These are phyloP conservation scores for Podabrus alpinus DNA, from an alignment of 2,888 invertebrate genomes.

Conservation along the genomic window DNA sequence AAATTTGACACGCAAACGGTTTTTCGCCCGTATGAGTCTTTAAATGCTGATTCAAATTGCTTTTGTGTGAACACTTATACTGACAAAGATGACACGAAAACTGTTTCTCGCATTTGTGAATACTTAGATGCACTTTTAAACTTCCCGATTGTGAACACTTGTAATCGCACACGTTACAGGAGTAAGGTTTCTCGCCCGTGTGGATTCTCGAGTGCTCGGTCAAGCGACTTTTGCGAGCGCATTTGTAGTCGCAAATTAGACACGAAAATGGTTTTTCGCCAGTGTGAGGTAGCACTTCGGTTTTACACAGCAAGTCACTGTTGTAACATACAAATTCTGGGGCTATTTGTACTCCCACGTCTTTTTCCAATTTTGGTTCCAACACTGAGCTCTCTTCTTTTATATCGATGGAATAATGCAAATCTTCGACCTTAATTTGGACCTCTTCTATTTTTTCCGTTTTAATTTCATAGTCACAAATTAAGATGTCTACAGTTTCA, in stretches of 20 bases:
- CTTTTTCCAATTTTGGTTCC: not conserved
- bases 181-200: not conserved
- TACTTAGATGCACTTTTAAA: not conserved
- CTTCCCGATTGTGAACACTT: not conserved
- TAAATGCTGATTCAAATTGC: not conserved
- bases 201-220: not conserved
- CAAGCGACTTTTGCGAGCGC: not conserved
- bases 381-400: not conserved
- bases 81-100: not conserved
- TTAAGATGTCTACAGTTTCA: not conserved
- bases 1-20: not conserved
- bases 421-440: not conserved
- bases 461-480: not conserved
- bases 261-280: not conserved
- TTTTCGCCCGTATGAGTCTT: not conserved
- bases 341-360: not conserved
- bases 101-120: not conserved
- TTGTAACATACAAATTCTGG: not conserved
- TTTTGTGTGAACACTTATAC: not conserved
- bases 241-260: not conserved
- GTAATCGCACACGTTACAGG: not conserved
- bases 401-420: not conserved
- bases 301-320: not conserved
- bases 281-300: not conserved
- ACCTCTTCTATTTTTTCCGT: not conserved